Base-by-base conservation (phyloP, 1,140 invertebrate species). In the Centruroides vittatus region DNA sequence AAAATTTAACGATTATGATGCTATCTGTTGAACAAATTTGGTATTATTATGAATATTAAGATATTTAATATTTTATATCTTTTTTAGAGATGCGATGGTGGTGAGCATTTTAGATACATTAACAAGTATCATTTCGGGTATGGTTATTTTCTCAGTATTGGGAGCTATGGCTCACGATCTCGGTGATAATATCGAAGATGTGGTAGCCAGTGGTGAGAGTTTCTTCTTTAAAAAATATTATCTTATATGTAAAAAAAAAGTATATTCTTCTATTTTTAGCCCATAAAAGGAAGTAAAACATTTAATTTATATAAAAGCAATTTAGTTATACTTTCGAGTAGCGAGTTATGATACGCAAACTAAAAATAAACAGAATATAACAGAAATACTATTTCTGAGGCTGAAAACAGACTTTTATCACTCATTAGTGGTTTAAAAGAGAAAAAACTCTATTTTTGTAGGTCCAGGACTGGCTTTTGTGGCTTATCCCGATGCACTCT, bases 81-180 rank as follows among this genome's bases (percentile, higher is more conserved):
- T 49, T n/a, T 49, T 34, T 41, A 72, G 71, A n/a, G 76, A 77
- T 66, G 73, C 75, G n/a, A 67, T 74, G 62, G 63, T 77, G 35
- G 72, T 75, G 7, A 73, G 72, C 23, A 62, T 73, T 10, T 49
- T 75, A 35, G 74, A 77, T 62, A 73, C 72, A 35, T 56, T 70
- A 8, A 78, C 75, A 0, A 74, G 73, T 49, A 64, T 78, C 9
- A 73, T 78, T 35, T 70, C 76, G 13, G 73, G 75, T 35, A 58
- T 73, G 11, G 74, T 73, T 9, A 73, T 75, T 35, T 78, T 78
- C 60, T 73, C 74, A 10, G 73, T 78, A 41, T 67, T 78, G 2
- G 76, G 76, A 10, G 68, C 70, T 12, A 68, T 78, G 70, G 68
- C 76, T 0, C 55, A 72, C 52, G 66, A 70, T 12, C 54, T 70